phyloP scores from a whole-genome alignment of 2,797 vertebrate genomes.

The Avahi laniger region DNA sequence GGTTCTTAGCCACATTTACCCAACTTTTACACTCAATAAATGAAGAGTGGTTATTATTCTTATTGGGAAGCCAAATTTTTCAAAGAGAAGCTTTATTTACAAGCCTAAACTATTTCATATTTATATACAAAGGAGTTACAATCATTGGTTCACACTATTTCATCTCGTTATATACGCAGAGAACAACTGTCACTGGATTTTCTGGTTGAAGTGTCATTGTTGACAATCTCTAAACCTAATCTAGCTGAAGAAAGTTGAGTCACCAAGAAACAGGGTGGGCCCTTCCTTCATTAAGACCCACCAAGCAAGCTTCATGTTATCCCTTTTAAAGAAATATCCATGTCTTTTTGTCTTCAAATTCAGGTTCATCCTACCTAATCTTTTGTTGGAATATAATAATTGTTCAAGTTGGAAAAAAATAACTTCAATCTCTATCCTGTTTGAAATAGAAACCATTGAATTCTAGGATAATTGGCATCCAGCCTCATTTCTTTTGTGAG shows the following conservation, averaged over 20 bases:
- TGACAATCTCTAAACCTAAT: constrained; percentile 52
- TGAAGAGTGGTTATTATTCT: constrained; percentile 45
- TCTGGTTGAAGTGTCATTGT: constrained; percentile 45
- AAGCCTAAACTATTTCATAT: constrained; percentile 32
- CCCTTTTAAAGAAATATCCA: constrained; percentile 35
- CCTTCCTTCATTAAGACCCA: constrained; percentile 11
- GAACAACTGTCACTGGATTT: constrained; percentile 50
- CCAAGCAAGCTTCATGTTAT: not conserved
- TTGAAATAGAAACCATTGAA: constrained; percentile 59
- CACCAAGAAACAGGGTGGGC: not conserved
- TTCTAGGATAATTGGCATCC: constrained; percentile 38
- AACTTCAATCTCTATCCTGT: not conserved
- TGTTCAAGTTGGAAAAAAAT: constrained; percentile 32
- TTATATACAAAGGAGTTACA: constrained; percentile 17
- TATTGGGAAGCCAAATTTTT: constrained; percentile 49
- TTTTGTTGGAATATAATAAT: constrained; percentile 63
- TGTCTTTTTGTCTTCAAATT: constrained; percentile 47
- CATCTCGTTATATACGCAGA: not conserved
- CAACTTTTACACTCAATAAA: constrained; percentile 13
- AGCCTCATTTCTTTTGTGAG: constrained; percentile 54
- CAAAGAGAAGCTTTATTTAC: constrained; percentile 28
- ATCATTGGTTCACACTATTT: constrained; percentile 52
- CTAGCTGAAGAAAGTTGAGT: constrained; percentile 60
- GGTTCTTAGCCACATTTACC: not conserved
- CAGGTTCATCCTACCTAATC: constrained; percentile 43